phyloP scores from a whole-genome alignment of 2,888 invertebrate species.

The Nomada fabriciana region DNA sequence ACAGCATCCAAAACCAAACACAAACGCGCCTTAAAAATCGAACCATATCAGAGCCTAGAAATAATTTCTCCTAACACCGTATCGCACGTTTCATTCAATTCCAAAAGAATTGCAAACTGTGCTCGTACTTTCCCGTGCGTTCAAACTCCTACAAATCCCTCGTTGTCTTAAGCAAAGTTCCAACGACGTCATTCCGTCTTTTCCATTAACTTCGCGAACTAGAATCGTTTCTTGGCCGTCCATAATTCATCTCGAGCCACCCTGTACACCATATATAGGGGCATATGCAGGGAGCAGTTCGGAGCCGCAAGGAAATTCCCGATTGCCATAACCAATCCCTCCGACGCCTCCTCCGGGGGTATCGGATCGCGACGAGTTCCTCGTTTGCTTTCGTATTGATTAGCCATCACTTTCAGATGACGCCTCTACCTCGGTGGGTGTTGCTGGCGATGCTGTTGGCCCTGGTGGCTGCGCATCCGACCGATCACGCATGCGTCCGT shows the following conservation, averaged over 20 bases:
- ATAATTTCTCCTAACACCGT: neutral
- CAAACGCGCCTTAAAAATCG: no score
- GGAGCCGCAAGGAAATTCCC: slow-evolving; percentile 48
- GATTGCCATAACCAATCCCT: slow-evolving; percentile 59
- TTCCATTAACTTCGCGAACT: neutral
- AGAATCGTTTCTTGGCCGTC: no score
- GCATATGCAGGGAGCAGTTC: slow-evolving; percentile 3
- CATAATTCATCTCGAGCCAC: neutral
- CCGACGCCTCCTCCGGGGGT: slow-evolving; percentile 34
- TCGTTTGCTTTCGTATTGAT: slow-evolving; percentile 79
- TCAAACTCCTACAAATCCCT: no score
- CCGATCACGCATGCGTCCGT: slow-evolving; percentile 64
- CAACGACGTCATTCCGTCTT: no score
- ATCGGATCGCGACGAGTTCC: slow-evolving; percentile 63
- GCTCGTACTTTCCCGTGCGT: no score
- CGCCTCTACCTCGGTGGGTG: slow-evolving; percentile 75
- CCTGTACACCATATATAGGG: slow-evolving; percentile 10
- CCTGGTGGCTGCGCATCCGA: slow-evolving; percentile 59
- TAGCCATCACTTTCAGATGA: slow-evolving; percentile 83
- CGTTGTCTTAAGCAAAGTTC: no score
- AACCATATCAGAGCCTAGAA: no score
- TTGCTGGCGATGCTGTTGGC: slow-evolving; percentile 71
- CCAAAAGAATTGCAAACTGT: no score
- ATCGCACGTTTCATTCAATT: neutral
- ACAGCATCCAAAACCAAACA: no score